Percentiles rank a stretch among this genome's conserved stretches.
Conservation (phyloP, 2,888 invertebrate species). For the Oasisia sp. region DNA sequence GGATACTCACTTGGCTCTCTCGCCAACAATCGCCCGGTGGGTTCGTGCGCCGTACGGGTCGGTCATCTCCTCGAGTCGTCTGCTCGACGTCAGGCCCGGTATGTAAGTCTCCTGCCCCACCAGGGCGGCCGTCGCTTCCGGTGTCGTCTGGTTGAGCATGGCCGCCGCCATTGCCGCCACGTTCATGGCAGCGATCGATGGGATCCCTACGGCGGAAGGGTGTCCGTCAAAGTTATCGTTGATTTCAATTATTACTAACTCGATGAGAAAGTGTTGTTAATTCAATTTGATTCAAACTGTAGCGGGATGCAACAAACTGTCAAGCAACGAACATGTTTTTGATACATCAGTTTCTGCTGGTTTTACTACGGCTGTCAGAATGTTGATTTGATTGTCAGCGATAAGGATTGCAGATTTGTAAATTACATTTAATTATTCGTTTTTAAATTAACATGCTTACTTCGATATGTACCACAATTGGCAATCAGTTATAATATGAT, state of each 20-base stretch:
- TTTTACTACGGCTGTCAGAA: too few species aligned
- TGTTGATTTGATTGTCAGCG: too few species aligned
- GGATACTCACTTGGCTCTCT: neutral
- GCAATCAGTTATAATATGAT: too few species aligned
- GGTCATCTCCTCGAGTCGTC: conserved; percentile 45
- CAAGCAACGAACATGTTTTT: too few species aligned
- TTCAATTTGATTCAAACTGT: too few species aligned
- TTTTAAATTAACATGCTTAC: too few species aligned
- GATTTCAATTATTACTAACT: neutral
- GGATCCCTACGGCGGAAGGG: neutral
- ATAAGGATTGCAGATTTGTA: too few species aligned
- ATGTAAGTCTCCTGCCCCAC: conserved; percentile 35
- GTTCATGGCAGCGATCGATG: conserved; percentile 22
- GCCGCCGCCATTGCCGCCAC: conserved; percentile 25
- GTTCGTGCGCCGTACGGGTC: conserved; percentile 37
- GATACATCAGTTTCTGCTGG: too few species aligned
- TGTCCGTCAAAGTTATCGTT: neutral
- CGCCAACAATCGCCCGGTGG: conserved; percentile 36
- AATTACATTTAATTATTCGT: too few species aligned
- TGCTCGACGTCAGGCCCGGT: conserved; percentile 42
- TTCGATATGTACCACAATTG: too few species aligned
- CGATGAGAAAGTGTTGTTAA: too few species aligned
- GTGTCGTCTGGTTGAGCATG: conserved; percentile 24
- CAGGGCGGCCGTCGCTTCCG: conserved; percentile 22
- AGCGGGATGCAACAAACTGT: too few species aligned